A percentile compares a stretch with the other conserved stretches of the same genome.
Conservation (phyloP, 2,113 vertebrate species). For the Lamprologus lemairii region DNA sequence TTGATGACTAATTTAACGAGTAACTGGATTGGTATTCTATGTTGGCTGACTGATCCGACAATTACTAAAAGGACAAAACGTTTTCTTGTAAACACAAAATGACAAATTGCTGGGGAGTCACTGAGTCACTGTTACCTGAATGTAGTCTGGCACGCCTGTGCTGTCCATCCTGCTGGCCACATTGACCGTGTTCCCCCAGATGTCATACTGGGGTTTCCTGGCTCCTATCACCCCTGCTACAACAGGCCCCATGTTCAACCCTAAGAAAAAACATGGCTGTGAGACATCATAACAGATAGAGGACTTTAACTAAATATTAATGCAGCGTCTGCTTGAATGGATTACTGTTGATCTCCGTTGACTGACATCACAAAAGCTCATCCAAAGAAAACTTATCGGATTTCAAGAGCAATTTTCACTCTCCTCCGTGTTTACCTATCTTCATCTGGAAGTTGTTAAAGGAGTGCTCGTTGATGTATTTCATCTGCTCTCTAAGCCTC, state of each 20-base stretch:
- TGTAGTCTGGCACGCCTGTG: conserved; percentile 88
- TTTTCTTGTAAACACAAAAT: not conserved
- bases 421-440: conserved; percentile 74
- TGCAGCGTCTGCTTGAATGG: not conserved
- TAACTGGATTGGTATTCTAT: not conserved
- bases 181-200: conserved; percentile 96
- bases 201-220: conserved; percentile 92
- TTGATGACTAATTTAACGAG: not conserved
- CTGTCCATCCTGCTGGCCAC: conserved; percentile 97
- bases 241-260: conserved; percentile 92
- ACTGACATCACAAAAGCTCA: not conserved
- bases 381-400: not conserved
- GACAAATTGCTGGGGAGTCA: not conserved
- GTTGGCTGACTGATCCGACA: not conserved
- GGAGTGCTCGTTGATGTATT: conserved; percentile 92
- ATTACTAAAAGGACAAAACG: not conserved
- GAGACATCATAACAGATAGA: not conserved
- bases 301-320: not conserved
- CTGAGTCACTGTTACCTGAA: conserved; percentile 75
- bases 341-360: not conserved
- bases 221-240: conserved; percentile 94
- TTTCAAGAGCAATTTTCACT: not conserved
- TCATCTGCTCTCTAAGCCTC: conserved; percentile 91
- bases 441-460: conserved; percentile 98
- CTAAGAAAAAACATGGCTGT: conserved; percentile 51